Percentiles rank a stretch among this genome's conserved stretches.
Conservation (phyloP, 1,140 invertebrate genomes). For the Leptopilina boulardi region DNA sequence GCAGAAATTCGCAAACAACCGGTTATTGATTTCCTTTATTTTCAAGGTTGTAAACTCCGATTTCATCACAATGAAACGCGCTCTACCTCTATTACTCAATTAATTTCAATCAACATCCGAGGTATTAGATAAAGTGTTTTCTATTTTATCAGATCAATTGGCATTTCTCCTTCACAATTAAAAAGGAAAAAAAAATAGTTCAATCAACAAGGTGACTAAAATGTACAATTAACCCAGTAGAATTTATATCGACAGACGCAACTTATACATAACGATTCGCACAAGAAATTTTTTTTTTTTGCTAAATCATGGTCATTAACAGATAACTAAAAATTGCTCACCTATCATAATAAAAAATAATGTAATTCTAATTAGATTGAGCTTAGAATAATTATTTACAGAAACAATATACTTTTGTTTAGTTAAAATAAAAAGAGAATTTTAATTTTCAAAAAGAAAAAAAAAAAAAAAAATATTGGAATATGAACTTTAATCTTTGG, state of each 20-base stretch:
- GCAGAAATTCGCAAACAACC: background rate
- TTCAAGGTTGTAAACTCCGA: constrained; percentile 9
- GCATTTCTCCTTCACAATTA: background rate
- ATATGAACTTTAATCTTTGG: no score
- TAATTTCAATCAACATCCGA: constrained; percentile 8
- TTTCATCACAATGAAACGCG: constrained; percentile 1
- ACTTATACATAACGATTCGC: constrained; percentile 11
- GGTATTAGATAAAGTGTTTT: background rate
- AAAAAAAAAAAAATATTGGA: no score
- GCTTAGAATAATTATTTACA: background rate
- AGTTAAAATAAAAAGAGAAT: no score
- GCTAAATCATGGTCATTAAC: constrained; percentile 35
- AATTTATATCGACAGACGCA: background rate
- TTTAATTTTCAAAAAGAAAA: no score
- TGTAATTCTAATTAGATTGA: background rate
- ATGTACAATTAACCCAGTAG: constrained; percentile 41
- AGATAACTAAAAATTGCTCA: constrained; percentile 15
- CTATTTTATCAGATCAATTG: constrained; percentile 21
- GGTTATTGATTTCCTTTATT: constrained; percentile 29
- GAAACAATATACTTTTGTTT: background rate
- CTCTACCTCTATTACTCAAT: constrained; percentile 19
- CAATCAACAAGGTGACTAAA: constrained; percentile 51
- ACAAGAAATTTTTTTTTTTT: constrained; percentile 25
- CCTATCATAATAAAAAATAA: constrained; percentile 13
- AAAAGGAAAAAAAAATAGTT: background rate